Percentiles rank a stretch among this genome's conserved stretches.
Evolutionary conservation across 2,888 invertebrate species (phyloP).

Genomic region (Latrodectus hesperus): DNA sequence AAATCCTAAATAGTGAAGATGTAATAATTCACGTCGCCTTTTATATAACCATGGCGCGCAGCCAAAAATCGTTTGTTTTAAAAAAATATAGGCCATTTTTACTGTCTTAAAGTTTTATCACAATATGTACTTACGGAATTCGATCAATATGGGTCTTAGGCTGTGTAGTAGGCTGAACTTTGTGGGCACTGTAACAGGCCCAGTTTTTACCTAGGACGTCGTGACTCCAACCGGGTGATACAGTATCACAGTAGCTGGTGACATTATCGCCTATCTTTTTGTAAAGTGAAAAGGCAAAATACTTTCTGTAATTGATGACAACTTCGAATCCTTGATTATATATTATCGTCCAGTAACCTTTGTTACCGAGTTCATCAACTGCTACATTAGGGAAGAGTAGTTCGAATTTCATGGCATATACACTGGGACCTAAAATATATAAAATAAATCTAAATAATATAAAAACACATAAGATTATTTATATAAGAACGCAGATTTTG

Average conservation of each 20-base stretch:
- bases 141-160: slow-evolving; percentile 51
- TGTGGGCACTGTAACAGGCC: slow-evolving; percentile 76
- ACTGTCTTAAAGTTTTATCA: too few species aligned
- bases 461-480: too few species aligned
- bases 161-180: slow-evolving; percentile 44
- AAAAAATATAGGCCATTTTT: too few species aligned
- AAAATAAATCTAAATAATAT: not conserved
- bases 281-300: slow-evolving; percentile 77
- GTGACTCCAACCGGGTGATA: slow-evolving; percentile 77
- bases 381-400: slow-evolving; percentile 76
- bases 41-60: too few species aligned
- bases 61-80: too few species aligned
- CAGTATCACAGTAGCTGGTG: slow-evolving; percentile 75
- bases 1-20: too few species aligned
- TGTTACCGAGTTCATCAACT: slow-evolving; percentile 76
- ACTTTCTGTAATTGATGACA: slow-evolving; percentile 75
- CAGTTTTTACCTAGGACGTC: slow-evolving; percentile 76
- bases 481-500: too few species aligned
- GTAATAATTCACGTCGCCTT: too few species aligned
- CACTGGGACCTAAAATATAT: slow-evolving; percentile 35
- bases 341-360: slow-evolving; percentile 77
- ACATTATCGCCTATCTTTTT: slow-evolving; percentile 71
- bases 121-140: not conserved
- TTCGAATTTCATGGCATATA: slow-evolving; percentile 71
- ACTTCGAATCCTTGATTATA: slow-evolving; percentile 79